Evolutionary conservation across 2,888 invertebrate species (phyloP).

Genomic region (Leucophora obtusa): DNA sequence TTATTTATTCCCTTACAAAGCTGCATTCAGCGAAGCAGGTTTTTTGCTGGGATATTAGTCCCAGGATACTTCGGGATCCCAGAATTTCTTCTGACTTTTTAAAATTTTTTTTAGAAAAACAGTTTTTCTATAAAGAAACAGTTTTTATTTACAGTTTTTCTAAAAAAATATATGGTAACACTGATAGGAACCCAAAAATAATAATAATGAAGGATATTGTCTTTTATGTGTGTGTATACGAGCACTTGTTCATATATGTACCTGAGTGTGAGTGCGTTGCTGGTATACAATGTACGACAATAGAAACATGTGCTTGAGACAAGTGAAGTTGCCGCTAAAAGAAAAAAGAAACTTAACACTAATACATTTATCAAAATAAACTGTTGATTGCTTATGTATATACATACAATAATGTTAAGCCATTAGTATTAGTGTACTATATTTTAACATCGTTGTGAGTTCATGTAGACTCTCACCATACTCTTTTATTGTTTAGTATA

Average conservation of each 20-base stretch:
- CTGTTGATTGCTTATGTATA: conserved; percentile 42
- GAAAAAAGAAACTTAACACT: conserved; percentile 25
- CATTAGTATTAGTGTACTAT: background rate
- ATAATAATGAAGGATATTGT: conserved; percentile 20
- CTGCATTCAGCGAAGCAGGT: too few species aligned
- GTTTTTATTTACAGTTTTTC: too few species aligned
- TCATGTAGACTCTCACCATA: background rate
- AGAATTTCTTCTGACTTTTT: too few species aligned
- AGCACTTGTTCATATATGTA: background rate
- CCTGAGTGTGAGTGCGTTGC: too few species aligned
- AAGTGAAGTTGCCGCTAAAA: conserved; percentile 54
- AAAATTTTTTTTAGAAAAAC: too few species aligned
- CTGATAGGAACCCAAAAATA: background rate
- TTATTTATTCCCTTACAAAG: too few species aligned
- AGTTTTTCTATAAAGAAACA: too few species aligned
- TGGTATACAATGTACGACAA: background rate
- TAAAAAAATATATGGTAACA: too few species aligned
- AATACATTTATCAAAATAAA: conserved; percentile 48
- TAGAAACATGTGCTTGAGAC: conserved; percentile 30
- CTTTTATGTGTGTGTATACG: conserved; percentile 4
- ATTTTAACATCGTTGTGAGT: background rate
- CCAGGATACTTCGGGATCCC: too few species aligned
- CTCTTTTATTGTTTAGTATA: conserved; percentile 24
- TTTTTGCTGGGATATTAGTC: too few species aligned
- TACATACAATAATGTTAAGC: background rate